Base-by-base conservation (phyloP, 2,113 vertebrate genomes). In the Trachemys scripta region DNA sequence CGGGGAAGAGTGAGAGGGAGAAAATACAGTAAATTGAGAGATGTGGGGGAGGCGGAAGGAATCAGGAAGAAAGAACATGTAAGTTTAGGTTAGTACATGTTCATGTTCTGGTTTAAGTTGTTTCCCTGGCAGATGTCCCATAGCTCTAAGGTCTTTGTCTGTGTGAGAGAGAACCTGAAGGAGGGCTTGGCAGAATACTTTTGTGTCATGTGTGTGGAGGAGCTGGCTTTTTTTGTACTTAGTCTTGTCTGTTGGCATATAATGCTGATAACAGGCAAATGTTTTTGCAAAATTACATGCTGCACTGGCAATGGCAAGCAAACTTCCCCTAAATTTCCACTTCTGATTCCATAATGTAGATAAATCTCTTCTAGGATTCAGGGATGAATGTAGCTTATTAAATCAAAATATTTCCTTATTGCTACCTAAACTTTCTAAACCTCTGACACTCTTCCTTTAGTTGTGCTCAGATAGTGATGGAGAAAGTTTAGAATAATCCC, bases 81-180 rank as follows among this genome's bases (percentile, higher is more conserved):
- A 97, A 93, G 91, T 91, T 93, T 97, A 98, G 96, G 97, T 98
- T 97, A 97, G 94, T 97, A 97, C 97, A 96, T 98, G 97, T 97
- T 98, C 95, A 22, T 95, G 97, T 96, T 96, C 97, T 97, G 97
- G 96, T 97, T 98, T 97, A 97, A 96, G 96, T 97, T 97, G 96
- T 85, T 97, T 97, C 96, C 91, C 92, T 98, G 97, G 97, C 97
- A 96, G 95, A 95, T 97, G 95, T 96, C 97, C 98, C 98, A 95
- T 97, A 90, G 96, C 97, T 97, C 93, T 97, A 95, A 98, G 98
- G 97, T 96, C 97, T 98, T 97, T 97, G 97, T 97, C 96, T 97
- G 96, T 97, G 97, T 94, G 97, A 97, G 97, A 97, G 97, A 95
- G 96, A 97, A 97, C 93, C 96, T 12, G 96, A 96, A 97, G 96